Evolutionary conservation across 2,113 vertebrate species (phyloP).

Genomic region (Ondatra zibethicus): DNA sequence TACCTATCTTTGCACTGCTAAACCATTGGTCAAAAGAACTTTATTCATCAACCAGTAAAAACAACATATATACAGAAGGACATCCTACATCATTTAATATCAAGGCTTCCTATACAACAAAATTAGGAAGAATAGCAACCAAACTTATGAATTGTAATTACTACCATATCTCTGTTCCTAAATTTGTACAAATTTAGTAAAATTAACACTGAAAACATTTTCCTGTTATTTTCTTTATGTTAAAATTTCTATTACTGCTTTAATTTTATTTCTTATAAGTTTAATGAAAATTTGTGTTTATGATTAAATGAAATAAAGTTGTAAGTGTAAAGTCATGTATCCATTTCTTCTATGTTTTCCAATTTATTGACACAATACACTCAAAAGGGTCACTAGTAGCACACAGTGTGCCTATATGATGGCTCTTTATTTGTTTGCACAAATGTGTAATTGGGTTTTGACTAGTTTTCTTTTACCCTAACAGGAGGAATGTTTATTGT

Average conservation of each 20-base stretch:
- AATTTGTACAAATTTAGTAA: background rate
- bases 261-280: background rate
- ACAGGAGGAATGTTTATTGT: too few relatives aligned
- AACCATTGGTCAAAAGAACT: too few relatives aligned
- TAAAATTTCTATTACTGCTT: background rate
- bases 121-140: background rate
- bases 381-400: background rate
- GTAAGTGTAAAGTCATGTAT: background rate
- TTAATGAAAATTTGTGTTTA: background rate
- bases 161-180: background rate
- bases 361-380: background rate
- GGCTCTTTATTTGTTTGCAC: background rate
- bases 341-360: background rate
- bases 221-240: background rate
- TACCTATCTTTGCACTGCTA: too few relatives aligned
- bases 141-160: background rate
- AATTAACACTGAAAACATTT: background rate
- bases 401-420: background rate
- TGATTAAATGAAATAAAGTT: background rate
- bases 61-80: too few relatives aligned
- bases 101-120: background rate
- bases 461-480: background rate
- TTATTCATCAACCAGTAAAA: too few relatives aligned
- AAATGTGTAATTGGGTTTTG: background rate
- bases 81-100: background rate